Evolutionary conservation across 2,113 vertebrate species (phyloP).

Genomic region (Enhydra lutris): DNA sequence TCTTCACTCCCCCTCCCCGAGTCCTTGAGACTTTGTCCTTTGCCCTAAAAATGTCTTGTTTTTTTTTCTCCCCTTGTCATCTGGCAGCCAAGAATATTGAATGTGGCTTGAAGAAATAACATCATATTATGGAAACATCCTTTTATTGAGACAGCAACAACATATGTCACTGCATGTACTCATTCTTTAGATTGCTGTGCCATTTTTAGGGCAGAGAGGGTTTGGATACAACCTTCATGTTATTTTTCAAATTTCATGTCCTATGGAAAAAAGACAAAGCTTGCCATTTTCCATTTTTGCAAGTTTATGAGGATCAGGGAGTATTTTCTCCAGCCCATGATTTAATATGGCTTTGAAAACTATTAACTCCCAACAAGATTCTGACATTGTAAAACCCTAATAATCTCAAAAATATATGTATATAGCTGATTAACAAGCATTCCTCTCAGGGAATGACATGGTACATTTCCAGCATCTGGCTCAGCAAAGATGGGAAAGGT

Average conservation of each 20-base stretch:
- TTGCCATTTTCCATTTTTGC: constrained; percentile 47
- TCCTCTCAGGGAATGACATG: not conserved
- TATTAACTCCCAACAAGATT: not conserved
- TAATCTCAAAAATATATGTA: not conserved
- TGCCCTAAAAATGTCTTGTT: not conserved
- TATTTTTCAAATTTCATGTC: constrained; percentile 38
- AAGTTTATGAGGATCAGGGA: constrained; percentile 30
- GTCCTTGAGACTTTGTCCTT: not conserved
- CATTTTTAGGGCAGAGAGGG: constrained; percentile 9
- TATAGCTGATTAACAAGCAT: not conserved
- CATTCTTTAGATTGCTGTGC: constrained; percentile 7
- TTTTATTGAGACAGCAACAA: constrained; percentile 38
- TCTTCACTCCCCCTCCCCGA: fast-evolving
- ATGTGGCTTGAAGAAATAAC: constrained; percentile 39
- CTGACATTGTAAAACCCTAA: not conserved
- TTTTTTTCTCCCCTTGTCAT: not conserved
- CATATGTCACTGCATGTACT: not conserved
- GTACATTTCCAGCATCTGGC: constrained; percentile 34
- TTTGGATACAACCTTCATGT: not conserved
- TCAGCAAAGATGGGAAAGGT: not conserved
- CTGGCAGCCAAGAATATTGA: constrained; percentile 24
- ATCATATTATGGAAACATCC: not conserved
- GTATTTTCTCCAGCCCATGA: constrained; percentile 1
- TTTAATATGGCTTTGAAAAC: constrained; percentile 48
- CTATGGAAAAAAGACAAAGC: not conserved